Base-by-base conservation (phyloP, 2,888 invertebrate species). In the Cosmia pyralina region DNA sequence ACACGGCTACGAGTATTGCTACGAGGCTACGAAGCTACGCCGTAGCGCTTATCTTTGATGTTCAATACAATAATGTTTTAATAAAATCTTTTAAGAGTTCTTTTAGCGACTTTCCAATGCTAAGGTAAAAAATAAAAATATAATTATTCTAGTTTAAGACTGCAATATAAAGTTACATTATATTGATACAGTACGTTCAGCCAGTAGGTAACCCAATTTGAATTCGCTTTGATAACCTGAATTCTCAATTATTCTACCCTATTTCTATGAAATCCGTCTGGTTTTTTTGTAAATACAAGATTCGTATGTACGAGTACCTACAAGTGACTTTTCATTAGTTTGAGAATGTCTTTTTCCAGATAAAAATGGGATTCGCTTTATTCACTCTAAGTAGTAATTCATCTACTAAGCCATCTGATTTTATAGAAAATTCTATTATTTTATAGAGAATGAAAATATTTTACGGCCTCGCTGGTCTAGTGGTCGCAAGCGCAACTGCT, bases 21-120 rank as follows among this genome's bases (percentile, higher is more conserved):
- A 77, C 83, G 67, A 15, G 52, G 64, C 69, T 79, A 83, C 83
- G 83, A 62, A 19, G 66, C 50, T 59, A 71, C 74, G 64, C 15
- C 72, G 80, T 69, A 69, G 69, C 59, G 13, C 34, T 80, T 48
- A 48, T 75, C 15, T 55, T 73, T 28, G 59, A 77, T 50, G 60
- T 50, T 44, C 22, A 53, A 44, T 58, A 38, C 34, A 22, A n/a
- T n/a, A 28, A 53, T 13, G n/a, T 19, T 38, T 53, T n/a, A 46
- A 38, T 17, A 34, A 22, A 10, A 57, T 22, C 0, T 28, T 44
- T 11, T 52, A 15, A 4, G 5, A 22, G 10, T 44, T 19, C 8
- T n/a, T 38, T 38, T 38, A 38, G 4, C 38, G 11, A 46, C 11
- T 22, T 38, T 38, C 1, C 8, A 22, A 5, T 17, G 8, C 7